Percentiles rank a stretch among this genome's conserved stretches.
Evolutionary conservation across 2,888 invertebrate genomes (phyloP).

Genomic region (Myopa testacea): DNA sequence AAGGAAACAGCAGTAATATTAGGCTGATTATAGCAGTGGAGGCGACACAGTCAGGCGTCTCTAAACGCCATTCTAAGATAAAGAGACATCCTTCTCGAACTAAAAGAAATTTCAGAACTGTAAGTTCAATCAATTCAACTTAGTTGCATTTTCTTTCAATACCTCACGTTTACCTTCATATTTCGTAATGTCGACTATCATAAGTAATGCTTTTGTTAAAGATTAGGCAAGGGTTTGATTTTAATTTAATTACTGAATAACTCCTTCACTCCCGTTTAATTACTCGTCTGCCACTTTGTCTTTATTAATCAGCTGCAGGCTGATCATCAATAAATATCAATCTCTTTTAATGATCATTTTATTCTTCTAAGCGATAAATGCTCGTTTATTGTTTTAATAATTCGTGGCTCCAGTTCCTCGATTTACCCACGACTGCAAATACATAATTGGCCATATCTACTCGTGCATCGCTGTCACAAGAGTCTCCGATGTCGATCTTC

Average conservation of each 20-base stretch:
- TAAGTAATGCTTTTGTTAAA: no score
- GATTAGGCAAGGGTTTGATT: no score
- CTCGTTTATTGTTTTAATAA: conserved; percentile 27
- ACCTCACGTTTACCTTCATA: no score
- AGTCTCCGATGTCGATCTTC: conserved; percentile 41
- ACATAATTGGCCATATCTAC: conserved; percentile 4
- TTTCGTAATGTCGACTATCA: no score
- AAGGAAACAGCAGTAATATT: background rate
- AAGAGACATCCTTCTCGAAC: no score
- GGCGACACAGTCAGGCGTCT: background rate
- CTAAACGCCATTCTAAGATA: background rate
- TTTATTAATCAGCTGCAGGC: background rate
- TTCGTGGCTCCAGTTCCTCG: conserved; percentile 4
- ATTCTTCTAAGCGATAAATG: conserved; percentile 23
- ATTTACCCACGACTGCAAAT: background rate
- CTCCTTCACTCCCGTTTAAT: background rate
- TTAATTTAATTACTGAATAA: no score
- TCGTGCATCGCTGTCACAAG: conserved; percentile 24
- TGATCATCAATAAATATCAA: conserved; percentile 2
- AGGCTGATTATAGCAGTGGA: background rate
- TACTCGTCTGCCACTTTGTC: background rate
- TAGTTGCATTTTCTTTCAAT: no score
- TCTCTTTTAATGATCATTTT: conserved; percentile 13
- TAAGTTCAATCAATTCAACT: no score
- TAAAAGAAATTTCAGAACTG: no score